Evolutionary conservation across 2,113 vertebrate genomes (phyloP).

Genomic region (Plestiodon gilberti): DNA sequence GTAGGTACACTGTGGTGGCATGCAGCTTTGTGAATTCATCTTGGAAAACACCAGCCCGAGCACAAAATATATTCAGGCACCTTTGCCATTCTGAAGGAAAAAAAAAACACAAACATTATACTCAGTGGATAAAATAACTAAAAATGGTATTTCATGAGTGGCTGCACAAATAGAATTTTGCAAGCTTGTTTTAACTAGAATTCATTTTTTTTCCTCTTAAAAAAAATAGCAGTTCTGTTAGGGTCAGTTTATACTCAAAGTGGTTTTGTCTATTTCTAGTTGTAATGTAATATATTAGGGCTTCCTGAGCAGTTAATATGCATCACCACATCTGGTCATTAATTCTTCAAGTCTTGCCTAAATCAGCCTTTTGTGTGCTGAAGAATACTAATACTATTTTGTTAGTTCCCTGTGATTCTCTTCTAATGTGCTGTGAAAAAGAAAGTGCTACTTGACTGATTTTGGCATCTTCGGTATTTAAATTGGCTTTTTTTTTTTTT

Average conservation of each 20-base stretch:
- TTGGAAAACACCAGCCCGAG: conserved; percentile 21
- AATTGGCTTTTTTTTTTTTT: conserved; percentile 21
- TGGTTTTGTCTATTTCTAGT: conserved; percentile 10
- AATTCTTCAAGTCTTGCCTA: conserved; percentile 65
- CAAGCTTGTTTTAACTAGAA: conserved; percentile 28
- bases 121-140: conserved; percentile 26
- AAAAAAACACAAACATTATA: conserved; percentile 19
- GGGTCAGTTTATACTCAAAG: conserved; percentile 34
- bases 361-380: conserved; percentile 62
- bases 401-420: conserved; percentile 49
- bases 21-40: conserved; percentile 30
- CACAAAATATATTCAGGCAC: conserved; percentile 44
- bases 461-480: conserved; percentile 67
- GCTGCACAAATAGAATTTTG: conserved; percentile 39
- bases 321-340: conserved; percentile 62
- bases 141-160: conserved; percentile 3
- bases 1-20: not conserved
- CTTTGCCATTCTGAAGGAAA: conserved; percentile 19
- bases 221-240: conserved; percentile 31
- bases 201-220: not conserved
- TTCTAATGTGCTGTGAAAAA: conserved; percentile 56
- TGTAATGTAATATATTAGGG: conserved; percentile 28
- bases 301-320: conserved; percentile 65
- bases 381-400: conserved; percentile 69
- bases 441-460: conserved; percentile 48